Conservation (phyloP, 2,113 vertebrate species). For the Alectura lathami region DNA sequence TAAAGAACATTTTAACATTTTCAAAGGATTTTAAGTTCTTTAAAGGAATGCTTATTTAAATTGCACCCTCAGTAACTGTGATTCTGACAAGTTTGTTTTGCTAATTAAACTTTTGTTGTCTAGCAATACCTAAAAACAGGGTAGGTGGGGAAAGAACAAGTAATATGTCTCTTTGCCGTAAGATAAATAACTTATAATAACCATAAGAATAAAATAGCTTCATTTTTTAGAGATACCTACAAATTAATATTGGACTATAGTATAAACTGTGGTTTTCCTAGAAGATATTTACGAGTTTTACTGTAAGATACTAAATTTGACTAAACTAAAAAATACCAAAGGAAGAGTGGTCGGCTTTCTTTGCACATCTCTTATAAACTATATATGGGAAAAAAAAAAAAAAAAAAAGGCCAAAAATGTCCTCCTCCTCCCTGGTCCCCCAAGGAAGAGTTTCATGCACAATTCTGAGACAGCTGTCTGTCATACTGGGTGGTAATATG, state of each 20-base stretch:
- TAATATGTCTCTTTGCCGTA: background rate
- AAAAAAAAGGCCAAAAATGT: background rate
- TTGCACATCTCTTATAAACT: background rate
- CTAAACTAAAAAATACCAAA: background rate
- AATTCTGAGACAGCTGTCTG: background rate
- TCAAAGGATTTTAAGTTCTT: background rate
- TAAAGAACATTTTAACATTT: background rate
- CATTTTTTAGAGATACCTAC: background rate
- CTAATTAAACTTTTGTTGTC: background rate
- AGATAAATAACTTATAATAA: background rate
- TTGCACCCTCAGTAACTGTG: background rate
- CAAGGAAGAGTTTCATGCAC: background rate
- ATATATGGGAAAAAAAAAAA: background rate
- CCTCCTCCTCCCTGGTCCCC: fast-evolving
- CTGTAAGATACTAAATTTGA: background rate
- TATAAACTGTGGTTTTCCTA: no score
- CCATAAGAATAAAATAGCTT: background rate
- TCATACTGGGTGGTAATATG: fast-evolving
- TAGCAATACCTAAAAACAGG: background rate
- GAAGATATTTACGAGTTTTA: no score
- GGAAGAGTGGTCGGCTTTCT: background rate
- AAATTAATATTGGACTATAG: background rate
- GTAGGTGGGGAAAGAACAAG: background rate
- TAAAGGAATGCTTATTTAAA: background rate
- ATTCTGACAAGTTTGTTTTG: background rate